Percentiles rank a stretch among this genome's conserved stretches.
Evolutionary conservation across 2,888 invertebrate species (phyloP).

Genomic region (Hoplodrina blanda): DNA sequence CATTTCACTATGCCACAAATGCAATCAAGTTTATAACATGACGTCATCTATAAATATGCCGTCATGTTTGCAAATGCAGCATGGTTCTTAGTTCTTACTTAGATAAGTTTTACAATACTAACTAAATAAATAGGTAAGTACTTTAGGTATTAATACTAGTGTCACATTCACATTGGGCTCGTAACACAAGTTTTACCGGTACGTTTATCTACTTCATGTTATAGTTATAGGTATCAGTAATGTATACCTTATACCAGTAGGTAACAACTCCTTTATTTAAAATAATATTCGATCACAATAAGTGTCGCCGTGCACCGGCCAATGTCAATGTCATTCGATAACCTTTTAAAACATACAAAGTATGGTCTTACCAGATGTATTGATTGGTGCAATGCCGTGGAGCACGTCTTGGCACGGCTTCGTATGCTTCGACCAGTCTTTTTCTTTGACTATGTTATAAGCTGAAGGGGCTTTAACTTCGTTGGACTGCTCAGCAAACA

Average conservation of each 20-base stretch:
- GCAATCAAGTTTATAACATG: slow-evolving; percentile 11
- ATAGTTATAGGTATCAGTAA: neutral
- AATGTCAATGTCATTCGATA: slow-evolving; percentile 62
- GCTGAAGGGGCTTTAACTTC: slow-evolving; percentile 73
- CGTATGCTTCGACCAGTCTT: slow-evolving; percentile 92
- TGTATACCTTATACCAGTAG: neutral
- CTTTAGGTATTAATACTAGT: neutral
- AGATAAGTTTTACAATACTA: neutral
- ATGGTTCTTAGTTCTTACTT: neutral
- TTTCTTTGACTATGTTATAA: slow-evolving; percentile 77
- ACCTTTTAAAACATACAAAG: slow-evolving; percentile 62
- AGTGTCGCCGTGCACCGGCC: slow-evolving; percentile 22
- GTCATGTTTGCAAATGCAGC: slow-evolving; percentile 13
- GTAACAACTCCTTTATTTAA: neutral
- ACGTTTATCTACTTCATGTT: too few relatives aligned
- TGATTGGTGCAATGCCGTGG: slow-evolving; percentile 85
- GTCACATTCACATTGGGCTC: neutral
- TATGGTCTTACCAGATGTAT: slow-evolving; percentile 81
- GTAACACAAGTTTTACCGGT: neutral
- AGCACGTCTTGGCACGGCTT: slow-evolving; percentile 92
- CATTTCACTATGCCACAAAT: slow-evolving; percentile 43
- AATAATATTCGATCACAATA: slow-evolving; percentile 7
- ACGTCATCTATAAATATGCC: slow-evolving; percentile 17
- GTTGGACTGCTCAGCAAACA: slow-evolving; percentile 72
- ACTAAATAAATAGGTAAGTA: neutral